Evolutionary conservation across 2,113 vertebrate species (phyloP).

Genomic region (Panthera uncia): DNA sequence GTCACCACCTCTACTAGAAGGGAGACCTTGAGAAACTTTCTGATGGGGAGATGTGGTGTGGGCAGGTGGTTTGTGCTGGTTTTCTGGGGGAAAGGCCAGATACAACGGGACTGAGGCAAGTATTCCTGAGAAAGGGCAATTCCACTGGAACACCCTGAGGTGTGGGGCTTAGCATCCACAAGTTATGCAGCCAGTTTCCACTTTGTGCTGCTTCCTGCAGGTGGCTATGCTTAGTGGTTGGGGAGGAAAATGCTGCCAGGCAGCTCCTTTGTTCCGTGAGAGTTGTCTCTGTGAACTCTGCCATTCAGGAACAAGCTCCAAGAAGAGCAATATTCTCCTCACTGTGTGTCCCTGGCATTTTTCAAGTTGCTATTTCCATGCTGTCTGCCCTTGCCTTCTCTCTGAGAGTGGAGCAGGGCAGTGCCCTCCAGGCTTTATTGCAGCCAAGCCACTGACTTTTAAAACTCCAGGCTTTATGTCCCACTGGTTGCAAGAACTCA

Average conservation of each 20-base stretch:
- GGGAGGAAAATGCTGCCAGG: no score
- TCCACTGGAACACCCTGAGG: neutral
- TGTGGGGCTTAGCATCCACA: neutral
- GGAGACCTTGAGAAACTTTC: neutral
- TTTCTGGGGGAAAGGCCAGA: neutral
- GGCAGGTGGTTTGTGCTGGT: neutral
- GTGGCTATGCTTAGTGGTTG: no score
- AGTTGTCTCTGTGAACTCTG: no score
- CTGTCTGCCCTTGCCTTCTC: no score
- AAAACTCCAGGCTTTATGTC: neutral
- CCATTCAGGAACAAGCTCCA: no score
- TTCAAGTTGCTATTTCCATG: no score
- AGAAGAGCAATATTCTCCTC: no score
- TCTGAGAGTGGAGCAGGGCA: no score
- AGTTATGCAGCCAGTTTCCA: neutral
- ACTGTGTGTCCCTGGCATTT: no score
- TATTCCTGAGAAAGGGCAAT: neutral
- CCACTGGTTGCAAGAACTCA: neutral
- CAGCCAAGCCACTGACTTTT: neutral
- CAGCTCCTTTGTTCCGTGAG: no score
- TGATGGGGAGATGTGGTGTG: neutral
- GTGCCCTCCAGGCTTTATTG: neutral
- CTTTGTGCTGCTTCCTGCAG: neutral
- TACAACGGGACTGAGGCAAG: neutral
- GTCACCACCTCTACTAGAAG: neutral